Conservation (phyloP, 2,888 invertebrate species). For the Atrina japonica region DNA sequence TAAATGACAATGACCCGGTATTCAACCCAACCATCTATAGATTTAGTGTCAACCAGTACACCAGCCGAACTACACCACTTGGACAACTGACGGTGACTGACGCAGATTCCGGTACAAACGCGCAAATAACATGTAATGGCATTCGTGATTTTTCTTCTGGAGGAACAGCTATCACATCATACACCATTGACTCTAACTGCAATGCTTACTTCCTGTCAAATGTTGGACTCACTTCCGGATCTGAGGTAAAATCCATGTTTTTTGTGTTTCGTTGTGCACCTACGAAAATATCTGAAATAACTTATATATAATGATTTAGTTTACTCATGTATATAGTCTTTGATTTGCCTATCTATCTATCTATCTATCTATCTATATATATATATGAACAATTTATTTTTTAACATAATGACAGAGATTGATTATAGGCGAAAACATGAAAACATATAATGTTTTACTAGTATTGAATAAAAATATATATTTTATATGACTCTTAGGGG, state of each 20-base stretch:
- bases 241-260: slow-evolving; percentile 19
- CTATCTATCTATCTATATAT: not conserved
- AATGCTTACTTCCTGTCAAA: slow-evolving; percentile 33
- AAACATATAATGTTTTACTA: too few species aligned
- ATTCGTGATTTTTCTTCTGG: slow-evolving; percentile 10
- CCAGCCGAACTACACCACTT: slow-evolving; percentile 36
- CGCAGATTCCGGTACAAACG: slow-evolving; percentile 40
- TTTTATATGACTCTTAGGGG: too few species aligned
- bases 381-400: not conserved
- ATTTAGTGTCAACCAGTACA: slow-evolving; percentile 32
- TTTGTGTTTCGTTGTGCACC: too few species aligned
- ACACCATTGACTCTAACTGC: slow-evolving; percentile 31
- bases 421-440: too few species aligned
- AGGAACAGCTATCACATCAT: slow-evolving; percentile 17
- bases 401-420: too few species aligned
- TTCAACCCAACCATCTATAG: slow-evolving; percentile 28
- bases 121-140: slow-evolving; percentile 35
- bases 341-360: not conserved
- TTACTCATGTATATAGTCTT: too few species aligned
- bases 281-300: too few species aligned
- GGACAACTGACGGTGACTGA: slow-evolving; percentile 40
- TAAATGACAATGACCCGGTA: slow-evolving; percentile 39
- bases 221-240: slow-evolving; percentile 23
- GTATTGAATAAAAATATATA: too few species aligned
- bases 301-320: not conserved